Evolutionary conservation across 1,140 invertebrate genomes (phyloP).

Genomic region (Drosophila suzukii): DNA sequence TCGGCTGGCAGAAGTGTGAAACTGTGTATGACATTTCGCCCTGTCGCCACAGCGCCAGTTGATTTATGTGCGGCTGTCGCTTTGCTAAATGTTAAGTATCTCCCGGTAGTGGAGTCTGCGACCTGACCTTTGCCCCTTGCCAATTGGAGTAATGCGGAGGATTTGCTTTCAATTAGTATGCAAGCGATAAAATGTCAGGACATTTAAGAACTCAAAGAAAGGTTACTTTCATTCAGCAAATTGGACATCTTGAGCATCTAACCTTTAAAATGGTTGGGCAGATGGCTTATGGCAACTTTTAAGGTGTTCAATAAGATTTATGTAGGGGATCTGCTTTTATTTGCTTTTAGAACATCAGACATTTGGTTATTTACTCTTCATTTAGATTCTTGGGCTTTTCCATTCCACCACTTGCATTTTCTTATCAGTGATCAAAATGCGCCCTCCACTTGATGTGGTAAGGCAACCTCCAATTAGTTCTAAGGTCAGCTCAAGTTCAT

Average conservation of each 20-base stretch:
- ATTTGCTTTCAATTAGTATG: slow-evolving; percentile 23
- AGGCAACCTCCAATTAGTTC: slow-evolving; percentile 1
- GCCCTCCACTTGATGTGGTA: slow-evolving; percentile 1
- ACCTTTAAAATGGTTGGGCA: not conserved
- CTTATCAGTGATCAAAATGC: slow-evolving; percentile 5
- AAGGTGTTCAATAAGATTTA: too few species aligned
- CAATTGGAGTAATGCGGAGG: slow-evolving; percentile 8
- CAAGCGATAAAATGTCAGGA: slow-evolving; percentile 30
- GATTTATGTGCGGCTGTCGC: slow-evolving; percentile 63
- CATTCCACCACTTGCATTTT: not conserved
- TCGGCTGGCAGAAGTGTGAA: slow-evolving; percentile 59
- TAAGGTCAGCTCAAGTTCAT: slow-evolving; percentile 3
- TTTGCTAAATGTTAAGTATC: slow-evolving; percentile 34
- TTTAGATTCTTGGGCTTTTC: not conserved
- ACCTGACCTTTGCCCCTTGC: slow-evolving; percentile 32
- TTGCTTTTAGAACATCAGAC: too few species aligned
- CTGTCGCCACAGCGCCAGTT: slow-evolving; percentile 50
- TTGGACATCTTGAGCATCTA: not conserved
- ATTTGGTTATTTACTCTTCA: too few species aligned
- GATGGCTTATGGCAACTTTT: too few species aligned
- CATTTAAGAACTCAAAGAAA: not conserved
- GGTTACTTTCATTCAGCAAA: not conserved
- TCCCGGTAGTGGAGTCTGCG: slow-evolving; percentile 26
- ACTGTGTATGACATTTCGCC: slow-evolving; percentile 68
- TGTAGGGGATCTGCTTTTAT: too few species aligned